phyloP scores from a whole-genome alignment of 2,113 vertebrate species.

The Hucho hucho region DNA sequence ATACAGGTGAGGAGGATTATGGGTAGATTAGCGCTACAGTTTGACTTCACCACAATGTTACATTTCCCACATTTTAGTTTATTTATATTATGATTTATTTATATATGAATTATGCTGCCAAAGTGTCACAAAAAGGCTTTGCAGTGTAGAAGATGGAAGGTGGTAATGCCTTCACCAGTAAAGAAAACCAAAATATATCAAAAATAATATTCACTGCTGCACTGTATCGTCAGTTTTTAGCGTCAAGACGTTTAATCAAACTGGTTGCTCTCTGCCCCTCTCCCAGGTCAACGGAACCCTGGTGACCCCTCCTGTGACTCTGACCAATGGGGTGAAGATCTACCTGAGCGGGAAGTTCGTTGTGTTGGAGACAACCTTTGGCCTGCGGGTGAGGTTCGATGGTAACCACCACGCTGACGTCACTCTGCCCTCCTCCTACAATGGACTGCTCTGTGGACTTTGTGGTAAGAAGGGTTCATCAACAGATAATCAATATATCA shows the following conservation, averaged over 20 bases:
- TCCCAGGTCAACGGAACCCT: conserved; percentile 75
- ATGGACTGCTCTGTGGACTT: conserved; percentile 80
- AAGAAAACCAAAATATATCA: too few relatives aligned
- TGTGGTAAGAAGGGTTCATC: conserved; percentile 79
- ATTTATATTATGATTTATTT: too few relatives aligned
- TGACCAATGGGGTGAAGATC: conserved; percentile 66
- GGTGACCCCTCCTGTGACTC: conserved; percentile 70
- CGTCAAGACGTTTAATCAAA: not conserved
- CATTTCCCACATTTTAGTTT: too few relatives aligned
- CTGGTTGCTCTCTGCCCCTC: not conserved
- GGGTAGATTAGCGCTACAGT: too few relatives aligned
- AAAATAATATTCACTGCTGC: too few relatives aligned
- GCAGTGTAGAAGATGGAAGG: too few relatives aligned
- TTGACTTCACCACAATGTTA: too few relatives aligned
- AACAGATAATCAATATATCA: not conserved
- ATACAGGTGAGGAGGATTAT: conserved; percentile 73
- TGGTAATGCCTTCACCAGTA: too few relatives aligned
- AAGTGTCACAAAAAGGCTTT: too few relatives aligned
- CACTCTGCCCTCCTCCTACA: conserved; percentile 74
- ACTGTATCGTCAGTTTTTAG: too few relatives aligned
- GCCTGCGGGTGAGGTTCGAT: conserved; percentile 82
- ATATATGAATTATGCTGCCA: too few relatives aligned
- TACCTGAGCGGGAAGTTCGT: conserved; percentile 82
- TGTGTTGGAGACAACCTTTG: conserved; percentile 80
- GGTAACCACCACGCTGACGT: conserved; percentile 87